Conservation (phyloP, 2,113 vertebrate genomes). For the Corynorhinus townsendii region DNA sequence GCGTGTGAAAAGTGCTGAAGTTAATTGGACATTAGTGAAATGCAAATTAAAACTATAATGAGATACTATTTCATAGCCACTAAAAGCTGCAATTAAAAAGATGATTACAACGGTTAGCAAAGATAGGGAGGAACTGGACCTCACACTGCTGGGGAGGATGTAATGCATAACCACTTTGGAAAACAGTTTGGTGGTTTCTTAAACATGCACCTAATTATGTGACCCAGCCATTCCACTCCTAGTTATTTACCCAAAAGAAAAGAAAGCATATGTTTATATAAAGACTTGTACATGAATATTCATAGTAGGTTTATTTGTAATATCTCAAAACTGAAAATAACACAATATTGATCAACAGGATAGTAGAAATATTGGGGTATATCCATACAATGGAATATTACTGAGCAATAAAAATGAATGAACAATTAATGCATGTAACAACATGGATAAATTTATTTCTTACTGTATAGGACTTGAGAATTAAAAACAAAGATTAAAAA, state of each 20-base stretch:
- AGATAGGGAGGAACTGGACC: not conserved
- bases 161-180: not conserved
- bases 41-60: not conserved
- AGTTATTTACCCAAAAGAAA: not conserved
- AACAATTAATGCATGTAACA: not conserved
- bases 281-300: not conserved
- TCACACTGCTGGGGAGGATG: not conserved
- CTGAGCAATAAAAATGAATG: not conserved
- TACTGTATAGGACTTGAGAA: not conserved
- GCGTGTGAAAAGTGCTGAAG: not conserved
- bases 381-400: not conserved
- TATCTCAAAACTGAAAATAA: not conserved
- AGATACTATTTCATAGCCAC: not conserved
- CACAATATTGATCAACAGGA: not conserved
- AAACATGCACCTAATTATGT: not conserved
- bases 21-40: not conserved
- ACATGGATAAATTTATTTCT: not conserved
- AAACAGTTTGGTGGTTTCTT: not conserved
- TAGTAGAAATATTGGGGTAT: not conserved
- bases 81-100: not conserved
- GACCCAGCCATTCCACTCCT: not conserved
- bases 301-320: not conserved
- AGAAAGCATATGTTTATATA: not conserved
- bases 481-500: constrained; percentile 9
- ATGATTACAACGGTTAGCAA: not conserved